Evolutionary conservation across 1,140 invertebrate species (phyloP).

Genomic region (Lepidurus couesii): DNA sequence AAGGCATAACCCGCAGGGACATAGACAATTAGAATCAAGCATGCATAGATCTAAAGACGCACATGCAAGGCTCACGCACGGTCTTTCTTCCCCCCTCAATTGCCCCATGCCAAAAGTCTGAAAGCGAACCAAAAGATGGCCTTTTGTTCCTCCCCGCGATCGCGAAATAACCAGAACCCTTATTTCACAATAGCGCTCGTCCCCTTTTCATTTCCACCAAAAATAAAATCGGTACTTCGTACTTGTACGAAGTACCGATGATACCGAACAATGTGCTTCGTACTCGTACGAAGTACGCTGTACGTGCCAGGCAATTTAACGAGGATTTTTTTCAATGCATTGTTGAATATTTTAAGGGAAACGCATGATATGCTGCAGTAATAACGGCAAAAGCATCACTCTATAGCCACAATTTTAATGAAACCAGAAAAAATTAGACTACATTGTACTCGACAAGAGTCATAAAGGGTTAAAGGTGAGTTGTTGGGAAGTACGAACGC

Average conservation of each 20-base stretch:
- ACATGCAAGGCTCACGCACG: neutral
- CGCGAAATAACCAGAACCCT: too few species aligned
- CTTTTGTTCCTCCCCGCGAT: too few species aligned
- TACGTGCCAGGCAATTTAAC: too few species aligned
- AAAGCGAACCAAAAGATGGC: too few species aligned
- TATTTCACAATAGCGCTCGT: too few species aligned
- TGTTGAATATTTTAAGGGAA: too few species aligned
- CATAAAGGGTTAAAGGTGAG: slow-evolving; percentile 22
- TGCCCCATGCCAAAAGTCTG: neutral
- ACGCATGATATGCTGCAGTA: neutral
- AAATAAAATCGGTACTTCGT: too few species aligned
- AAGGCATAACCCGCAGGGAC: neutral
- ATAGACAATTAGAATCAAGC: neutral
- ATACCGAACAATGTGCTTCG: too few species aligned
- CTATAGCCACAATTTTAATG: neutral
- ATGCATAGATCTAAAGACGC: neutral
- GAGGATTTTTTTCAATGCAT: too few species aligned
- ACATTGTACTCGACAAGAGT: neutral
- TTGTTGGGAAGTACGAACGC: neutral
- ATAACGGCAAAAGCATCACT: neutral
- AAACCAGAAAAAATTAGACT: neutral
- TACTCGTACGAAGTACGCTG: too few species aligned
- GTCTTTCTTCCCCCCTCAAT: neutral
- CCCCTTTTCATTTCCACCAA: too few species aligned
- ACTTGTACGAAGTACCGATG: too few species aligned